Evolutionary conservation across 2,797 vertebrate species (phyloP).

Genomic region (Sparus aurata): DNA sequence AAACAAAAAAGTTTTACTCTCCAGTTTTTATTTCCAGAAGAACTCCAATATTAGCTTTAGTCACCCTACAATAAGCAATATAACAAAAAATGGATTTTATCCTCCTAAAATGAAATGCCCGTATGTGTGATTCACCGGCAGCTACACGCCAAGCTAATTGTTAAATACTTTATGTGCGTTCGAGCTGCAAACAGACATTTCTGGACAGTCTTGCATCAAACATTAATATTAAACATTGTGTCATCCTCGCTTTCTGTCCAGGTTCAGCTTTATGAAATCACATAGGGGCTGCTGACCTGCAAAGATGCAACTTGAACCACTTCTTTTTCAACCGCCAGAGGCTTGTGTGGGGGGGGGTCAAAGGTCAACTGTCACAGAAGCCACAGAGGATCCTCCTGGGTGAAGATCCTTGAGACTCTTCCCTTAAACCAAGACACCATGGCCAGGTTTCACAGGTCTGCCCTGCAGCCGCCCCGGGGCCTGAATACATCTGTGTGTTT

Average conservation of each 20-base stretch:
- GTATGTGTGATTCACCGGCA: not conserved
- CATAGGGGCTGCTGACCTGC: slow-evolving; percentile 69
- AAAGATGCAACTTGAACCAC: slow-evolving; percentile 58
- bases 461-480: slow-evolving; percentile 85
- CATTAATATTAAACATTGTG: slow-evolving; percentile 44
- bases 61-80: not conserved
- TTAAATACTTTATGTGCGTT: not conserved
- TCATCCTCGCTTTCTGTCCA: slow-evolving; percentile 37
- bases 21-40: not conserved
- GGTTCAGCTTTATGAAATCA: slow-evolving; percentile 58
- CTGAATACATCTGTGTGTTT: slow-evolving; percentile 85
- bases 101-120: not conserved
- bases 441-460: slow-evolving; percentile 84
- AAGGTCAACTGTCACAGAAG: slow-evolving; percentile 85
- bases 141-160: too few relatives aligned
- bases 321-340: slow-evolving; percentile 46
- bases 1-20: not conserved
- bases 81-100: not conserved
- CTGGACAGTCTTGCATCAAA: not conserved
- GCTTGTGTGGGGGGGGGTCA: slow-evolving; percentile 52
- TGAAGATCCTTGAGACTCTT: slow-evolving; percentile 77
- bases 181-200: not conserved
- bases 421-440: slow-evolving; percentile 80
- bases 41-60: not conserved
- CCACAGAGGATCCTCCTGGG: slow-evolving; percentile 76